Conservation (phyloP, 2,888 invertebrate species). For the Pollenia griseotomentosa region DNA sequence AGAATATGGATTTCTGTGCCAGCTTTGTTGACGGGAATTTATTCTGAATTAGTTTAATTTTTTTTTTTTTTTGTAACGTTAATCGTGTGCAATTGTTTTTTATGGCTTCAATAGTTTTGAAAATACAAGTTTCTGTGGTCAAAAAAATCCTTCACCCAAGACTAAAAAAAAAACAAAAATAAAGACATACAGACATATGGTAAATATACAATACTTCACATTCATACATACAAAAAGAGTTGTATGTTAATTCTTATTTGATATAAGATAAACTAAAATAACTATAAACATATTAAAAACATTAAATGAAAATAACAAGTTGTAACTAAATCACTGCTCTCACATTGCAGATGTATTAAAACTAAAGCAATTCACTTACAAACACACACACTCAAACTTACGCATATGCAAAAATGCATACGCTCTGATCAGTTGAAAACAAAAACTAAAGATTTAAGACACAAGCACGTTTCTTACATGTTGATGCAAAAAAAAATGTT, state of each 20-base stretch:
- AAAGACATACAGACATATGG: background rate
- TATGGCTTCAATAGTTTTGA: background rate
- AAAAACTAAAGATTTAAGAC: conserved; percentile 66
- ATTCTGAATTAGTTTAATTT: conserved; percentile 56
- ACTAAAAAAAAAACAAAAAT: background rate
- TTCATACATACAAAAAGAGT: background rate
- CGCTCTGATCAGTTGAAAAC: too few species aligned
- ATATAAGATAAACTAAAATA: conserved; percentile 48
- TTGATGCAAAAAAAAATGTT: conserved; percentile 16
- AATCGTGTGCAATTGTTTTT: conserved; percentile 43
- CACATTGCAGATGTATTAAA: background rate
- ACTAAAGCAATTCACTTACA: background rate
- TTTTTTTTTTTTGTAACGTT: conserved; percentile 10
- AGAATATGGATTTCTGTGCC: conserved; percentile 5
- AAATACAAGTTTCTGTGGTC: conserved; percentile 49
- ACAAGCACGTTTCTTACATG: conserved; percentile 6
- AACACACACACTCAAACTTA: background rate
- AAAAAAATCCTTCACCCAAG: conserved; percentile 44
- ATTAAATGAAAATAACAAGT: conserved; percentile 38
- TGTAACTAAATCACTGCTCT: conserved; percentile 6
- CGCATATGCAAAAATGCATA: background rate
- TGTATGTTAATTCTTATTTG: conserved; percentile 22
- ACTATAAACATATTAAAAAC: conserved; percentile 8
- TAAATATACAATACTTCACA: background rate
- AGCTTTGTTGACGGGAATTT: conserved; percentile 49